Evolutionary conservation across 2,797 vertebrate genomes (phyloP), one percentile per base, ranked within the genome.

Genomic region (Anniella stebbinsi): DNA sequence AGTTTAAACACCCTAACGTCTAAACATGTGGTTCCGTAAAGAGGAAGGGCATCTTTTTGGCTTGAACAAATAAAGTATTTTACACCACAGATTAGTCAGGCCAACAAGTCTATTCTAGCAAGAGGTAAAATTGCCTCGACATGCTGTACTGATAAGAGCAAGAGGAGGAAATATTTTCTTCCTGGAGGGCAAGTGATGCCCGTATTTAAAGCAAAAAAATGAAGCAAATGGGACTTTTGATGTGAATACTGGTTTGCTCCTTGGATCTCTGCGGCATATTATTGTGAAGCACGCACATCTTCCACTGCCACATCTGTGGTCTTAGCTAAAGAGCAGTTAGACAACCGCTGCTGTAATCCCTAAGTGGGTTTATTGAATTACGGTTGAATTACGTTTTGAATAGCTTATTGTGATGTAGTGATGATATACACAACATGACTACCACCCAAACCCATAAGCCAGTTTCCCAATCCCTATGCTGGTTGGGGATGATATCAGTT

Each of bases 51-150:
- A 92, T 76, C 45, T 72, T 94, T 83, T 67, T 94, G 17, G 57
- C 80, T 48, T 83, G 1, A 51, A 25, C 38, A 66, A n/a, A 60
- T 72, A 21, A 66, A 87, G 36, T 41, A 13, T 82, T 92, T 75
- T 45, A 87, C 51, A 88, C 80, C 92, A 87, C 87, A 78, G 70
- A 80, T 95, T 93, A 94, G 91, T 91, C 92, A 94, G 86, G 86
- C 28, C 0, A 90, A 92, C 95, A 96, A 94, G 95, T 88, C 91
- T 90, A 38, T 92, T 95, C 95, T 95, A 78, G 96, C 30, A 95
- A 23, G 4, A n/a, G 0, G 0, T 23, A 84, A 87, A 82, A 88
- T 83, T 94, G 94, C 76, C 89, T 94, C 86, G 94, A 94, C 95
- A 95, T 0, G 86, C 45, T 51, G 91, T 38, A 13, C 73, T 78